These are phyloP conservation scores for Lethocerus indicus DNA, from an alignment of 1,140 invertebrate genomes.

Conservation along the genomic window DNA sequence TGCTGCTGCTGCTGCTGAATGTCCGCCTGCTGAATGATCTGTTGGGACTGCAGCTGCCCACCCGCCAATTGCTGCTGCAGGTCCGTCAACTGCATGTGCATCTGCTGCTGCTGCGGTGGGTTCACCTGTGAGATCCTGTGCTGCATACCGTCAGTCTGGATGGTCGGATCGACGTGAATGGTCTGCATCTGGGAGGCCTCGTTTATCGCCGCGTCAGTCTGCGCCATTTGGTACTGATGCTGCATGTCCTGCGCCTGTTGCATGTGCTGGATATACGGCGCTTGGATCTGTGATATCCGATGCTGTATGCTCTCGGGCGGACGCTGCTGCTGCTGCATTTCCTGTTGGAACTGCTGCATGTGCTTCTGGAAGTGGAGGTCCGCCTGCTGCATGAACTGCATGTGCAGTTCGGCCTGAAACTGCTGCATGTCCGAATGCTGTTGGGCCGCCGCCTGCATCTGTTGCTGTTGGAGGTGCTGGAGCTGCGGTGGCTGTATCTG, in stretches of 20 bases:
- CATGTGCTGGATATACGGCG: neutral
- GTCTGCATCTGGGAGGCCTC: too few relatives aligned
- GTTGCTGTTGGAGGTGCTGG: neutral
- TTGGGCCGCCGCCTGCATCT: too few relatives aligned
- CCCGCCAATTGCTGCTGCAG: too few relatives aligned
- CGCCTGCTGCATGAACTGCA: neutral
- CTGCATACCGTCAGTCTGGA: too few relatives aligned
- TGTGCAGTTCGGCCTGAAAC: neutral
- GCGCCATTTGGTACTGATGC: too few relatives aligned
- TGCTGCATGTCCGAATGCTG: neutral
- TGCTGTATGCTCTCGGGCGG: neutral
- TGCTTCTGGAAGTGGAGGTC: neutral
- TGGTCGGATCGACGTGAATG: too few relatives aligned
- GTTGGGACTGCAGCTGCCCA: neutral
- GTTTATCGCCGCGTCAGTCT: too few relatives aligned
- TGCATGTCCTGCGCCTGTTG: too few relatives aligned
- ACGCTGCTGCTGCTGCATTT: too few relatives aligned
- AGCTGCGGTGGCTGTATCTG: neutral
- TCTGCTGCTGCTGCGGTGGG: too few relatives aligned
- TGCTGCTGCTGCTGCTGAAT: conserved; percentile 23
- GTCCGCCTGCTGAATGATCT: conserved; percentile 17
- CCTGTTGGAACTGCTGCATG: too few relatives aligned
- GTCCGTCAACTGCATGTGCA: too few relatives aligned
- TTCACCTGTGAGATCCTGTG: conserved; percentile 5
- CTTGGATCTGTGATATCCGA: neutral